phyloP scores from a whole-genome alignment of 1,140 invertebrate species.

The Apolygus lucorum region DNA sequence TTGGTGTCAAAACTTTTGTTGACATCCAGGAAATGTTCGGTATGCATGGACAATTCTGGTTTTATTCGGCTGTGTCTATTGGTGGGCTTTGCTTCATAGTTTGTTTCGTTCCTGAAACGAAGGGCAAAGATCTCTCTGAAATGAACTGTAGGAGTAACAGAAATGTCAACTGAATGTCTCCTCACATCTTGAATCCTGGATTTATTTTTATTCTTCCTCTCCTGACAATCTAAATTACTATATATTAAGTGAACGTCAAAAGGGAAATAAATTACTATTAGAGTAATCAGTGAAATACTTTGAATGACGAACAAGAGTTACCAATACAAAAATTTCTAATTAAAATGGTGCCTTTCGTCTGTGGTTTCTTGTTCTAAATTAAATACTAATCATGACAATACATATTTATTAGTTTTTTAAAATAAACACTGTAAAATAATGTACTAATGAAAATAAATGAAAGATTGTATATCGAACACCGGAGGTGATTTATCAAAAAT shows the following conservation, averaged over 20 bases:
- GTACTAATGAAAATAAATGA: background rate
- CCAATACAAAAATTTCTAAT: constrained; percentile 5
- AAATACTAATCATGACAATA: constrained; percentile 11
- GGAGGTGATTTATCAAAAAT: background rate
- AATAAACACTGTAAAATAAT: background rate
- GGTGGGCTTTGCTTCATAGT: constrained; percentile 74
- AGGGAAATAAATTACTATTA: background rate
- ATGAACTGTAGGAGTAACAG: constrained; percentile 45
- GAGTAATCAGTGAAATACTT: constrained; percentile 2
- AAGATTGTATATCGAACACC: background rate
- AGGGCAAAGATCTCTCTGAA: constrained; percentile 77
- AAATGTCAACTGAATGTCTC: background rate
- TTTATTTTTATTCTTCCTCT: constrained; percentile 1
- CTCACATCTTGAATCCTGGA: background rate
- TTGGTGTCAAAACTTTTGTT: constrained; percentile 79
- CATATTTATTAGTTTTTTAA: constrained; percentile 10
- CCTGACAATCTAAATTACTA: constrained; percentile 16
- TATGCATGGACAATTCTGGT: constrained; percentile 74
- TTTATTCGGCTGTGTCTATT: constrained; percentile 75
- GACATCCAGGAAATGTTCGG: constrained; percentile 66
- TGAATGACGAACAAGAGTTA: constrained; percentile 11
- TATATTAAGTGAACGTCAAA: background rate
- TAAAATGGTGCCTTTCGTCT: constrained; percentile 15
- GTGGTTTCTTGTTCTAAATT: constrained; percentile 16
- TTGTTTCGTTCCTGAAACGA: constrained; percentile 82